These are phyloP conservation scores for Agrochola macilenta DNA, from an alignment of 2,888 invertebrate genomes.

Conservation along the genomic window DNA sequence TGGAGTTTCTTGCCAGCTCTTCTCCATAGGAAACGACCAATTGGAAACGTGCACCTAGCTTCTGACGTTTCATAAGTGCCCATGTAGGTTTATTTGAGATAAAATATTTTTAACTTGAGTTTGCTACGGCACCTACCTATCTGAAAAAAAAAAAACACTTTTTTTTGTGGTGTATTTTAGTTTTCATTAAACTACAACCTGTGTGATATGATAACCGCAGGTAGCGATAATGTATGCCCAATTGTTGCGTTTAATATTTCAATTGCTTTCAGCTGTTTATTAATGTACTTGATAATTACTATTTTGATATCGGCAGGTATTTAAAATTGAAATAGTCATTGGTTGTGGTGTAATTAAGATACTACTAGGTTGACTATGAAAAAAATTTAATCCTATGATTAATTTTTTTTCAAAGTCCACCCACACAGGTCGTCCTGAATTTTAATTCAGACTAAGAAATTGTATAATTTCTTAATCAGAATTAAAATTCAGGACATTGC, in stretches of 20 bases:
- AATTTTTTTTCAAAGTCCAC: no score
- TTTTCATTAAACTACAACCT: background rate
- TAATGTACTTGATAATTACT: background rate
- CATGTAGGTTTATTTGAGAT: no score
- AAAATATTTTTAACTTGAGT: no score
- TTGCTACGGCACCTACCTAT: background rate
- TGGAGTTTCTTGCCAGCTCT: no score
- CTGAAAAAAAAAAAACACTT: no score
- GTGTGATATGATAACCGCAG: background rate
- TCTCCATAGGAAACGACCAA: no score
- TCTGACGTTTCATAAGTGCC: no score
- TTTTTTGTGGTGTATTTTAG: no score
- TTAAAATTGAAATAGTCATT: background rate
- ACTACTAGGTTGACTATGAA: background rate
- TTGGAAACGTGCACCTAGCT: no score
- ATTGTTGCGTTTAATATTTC: background rate
- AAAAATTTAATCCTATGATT: background rate
- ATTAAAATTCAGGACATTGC: slow-evolving; percentile 36
- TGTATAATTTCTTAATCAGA: slow-evolving; percentile 10
- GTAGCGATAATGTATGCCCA: background rate
- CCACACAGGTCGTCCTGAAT: slow-evolving; percentile 14
- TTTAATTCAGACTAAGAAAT: slow-evolving; percentile 31
- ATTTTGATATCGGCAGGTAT: background rate
- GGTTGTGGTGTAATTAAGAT: background rate
- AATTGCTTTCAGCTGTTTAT: background rate